Conservation (phyloP, 1,140 invertebrate genomes). For the Onthophagus taurus region DNA sequence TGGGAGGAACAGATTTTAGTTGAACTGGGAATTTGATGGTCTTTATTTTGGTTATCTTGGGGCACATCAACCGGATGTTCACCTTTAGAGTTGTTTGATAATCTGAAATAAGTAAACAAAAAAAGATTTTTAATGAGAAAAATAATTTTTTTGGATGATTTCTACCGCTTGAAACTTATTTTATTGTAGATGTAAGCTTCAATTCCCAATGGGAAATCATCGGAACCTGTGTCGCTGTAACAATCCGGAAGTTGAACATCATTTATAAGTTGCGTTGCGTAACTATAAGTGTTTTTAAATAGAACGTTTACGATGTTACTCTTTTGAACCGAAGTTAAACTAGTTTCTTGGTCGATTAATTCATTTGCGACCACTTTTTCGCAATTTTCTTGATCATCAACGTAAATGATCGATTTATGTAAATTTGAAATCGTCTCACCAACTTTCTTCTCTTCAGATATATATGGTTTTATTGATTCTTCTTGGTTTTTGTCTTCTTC, state of each 20-base stretch:
- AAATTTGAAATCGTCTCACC: constrained; percentile 18
- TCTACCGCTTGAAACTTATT: no score
- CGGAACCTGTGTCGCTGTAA: constrained; percentile 25
- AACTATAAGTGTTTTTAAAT: constrained; percentile 53
- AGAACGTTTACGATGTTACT: constrained; percentile 53
- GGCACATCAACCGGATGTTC: constrained; percentile 28
- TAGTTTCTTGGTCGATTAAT: constrained; percentile 27
- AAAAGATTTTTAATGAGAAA: background rate
- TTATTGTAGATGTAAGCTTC: constrained; percentile 29
- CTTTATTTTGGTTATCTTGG: constrained; percentile 15
- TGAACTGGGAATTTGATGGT: constrained; percentile 23
- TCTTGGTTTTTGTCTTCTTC: background rate
- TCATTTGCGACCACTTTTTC: constrained; percentile 27
- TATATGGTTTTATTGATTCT: constrained; percentile 17
- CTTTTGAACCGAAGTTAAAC: constrained; percentile 32
- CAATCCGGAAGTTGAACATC: constrained; percentile 37
- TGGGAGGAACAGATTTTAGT: constrained; percentile 13
- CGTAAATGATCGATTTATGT: constrained; percentile 34
- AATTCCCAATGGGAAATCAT: constrained; percentile 34
- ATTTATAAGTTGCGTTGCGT: constrained; percentile 48
- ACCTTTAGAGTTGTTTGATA: constrained; percentile 37
- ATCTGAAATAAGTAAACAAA: constrained; percentile 30
- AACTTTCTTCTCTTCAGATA: background rate
- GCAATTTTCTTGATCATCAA: constrained; percentile 23
- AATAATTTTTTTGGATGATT: no score